Percentiles rank a stretch among this genome's conserved stretches.
These are phyloP conservation scores for Acropternis orthonyx DNA, from an alignment of 2,797 vertebrate species.

Conservation along the genomic window DNA sequence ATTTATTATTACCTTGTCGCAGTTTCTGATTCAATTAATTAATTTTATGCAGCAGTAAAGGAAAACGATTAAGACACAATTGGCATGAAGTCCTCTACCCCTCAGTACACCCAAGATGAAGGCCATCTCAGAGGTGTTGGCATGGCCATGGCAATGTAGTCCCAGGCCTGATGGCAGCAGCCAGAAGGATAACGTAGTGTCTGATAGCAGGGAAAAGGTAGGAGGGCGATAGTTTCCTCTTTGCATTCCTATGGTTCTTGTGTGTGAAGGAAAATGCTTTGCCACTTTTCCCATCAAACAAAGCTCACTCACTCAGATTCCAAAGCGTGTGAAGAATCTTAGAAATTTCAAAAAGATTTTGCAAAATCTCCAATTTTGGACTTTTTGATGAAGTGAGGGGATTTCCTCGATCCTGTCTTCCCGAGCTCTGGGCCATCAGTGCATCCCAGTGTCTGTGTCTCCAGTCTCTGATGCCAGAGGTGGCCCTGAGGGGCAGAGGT, in stretches of 20 bases:
- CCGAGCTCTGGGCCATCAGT: accelerated
- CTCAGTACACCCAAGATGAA: background rate
- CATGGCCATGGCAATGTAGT: background rate
- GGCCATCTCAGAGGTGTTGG: background rate
- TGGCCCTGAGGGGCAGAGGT: background rate
- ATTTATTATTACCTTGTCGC: slow-evolving; percentile 5
- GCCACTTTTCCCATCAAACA: background rate
- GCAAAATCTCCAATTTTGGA: background rate
- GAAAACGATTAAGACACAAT: background rate
- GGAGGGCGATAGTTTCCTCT: background rate
- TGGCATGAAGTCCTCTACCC: background rate
- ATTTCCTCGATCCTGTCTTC: background rate
- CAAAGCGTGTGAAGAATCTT: background rate
- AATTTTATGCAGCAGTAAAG: background rate
- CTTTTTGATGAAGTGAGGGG: background rate
- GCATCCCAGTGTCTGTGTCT: background rate
- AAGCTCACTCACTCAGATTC: background rate
- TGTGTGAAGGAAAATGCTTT: background rate
- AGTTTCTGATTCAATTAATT: slow-evolving; percentile 21
- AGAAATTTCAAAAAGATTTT: background rate
- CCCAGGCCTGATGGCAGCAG: background rate
- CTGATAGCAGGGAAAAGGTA: background rate
- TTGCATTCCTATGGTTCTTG: background rate
- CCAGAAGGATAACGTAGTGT: background rate
- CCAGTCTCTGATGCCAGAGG: background rate